These are phyloP conservation scores for Mus musculus DNA, from an alignment of 2,113 vertebrate genomes.

Conservation along the genomic window GRCm39 chr12:113099001-113099500, in stretches of 20 bases:
- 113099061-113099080: background rate
- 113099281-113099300: background rate
- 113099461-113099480: rapidly evolving
- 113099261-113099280: background rate
- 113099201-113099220: background rate
- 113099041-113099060: background rate
- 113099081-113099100: rapidly evolving
- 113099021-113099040: background rate
- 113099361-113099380: rapidly evolving
- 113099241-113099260: background rate
- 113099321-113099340: background rate
- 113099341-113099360: rapidly evolving
- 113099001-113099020: rapidly evolving
- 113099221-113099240: background rate
- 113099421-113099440: slow-evolving; percentile 92
- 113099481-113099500: rapidly evolving
- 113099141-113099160: background rate
- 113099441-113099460: slow-evolving; percentile 90
- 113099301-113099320: background rate
- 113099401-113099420: slow-evolving; percentile 88
- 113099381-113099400: slow-evolving; percentile 79
- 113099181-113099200: background rate
- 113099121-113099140: rapidly evolving
- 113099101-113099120: rapidly evolving
- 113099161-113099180: rapidly evolving